Base-by-base conservation (phyloP, 2,888 invertebrate genomes). In the Pandemis heparana region DNA sequence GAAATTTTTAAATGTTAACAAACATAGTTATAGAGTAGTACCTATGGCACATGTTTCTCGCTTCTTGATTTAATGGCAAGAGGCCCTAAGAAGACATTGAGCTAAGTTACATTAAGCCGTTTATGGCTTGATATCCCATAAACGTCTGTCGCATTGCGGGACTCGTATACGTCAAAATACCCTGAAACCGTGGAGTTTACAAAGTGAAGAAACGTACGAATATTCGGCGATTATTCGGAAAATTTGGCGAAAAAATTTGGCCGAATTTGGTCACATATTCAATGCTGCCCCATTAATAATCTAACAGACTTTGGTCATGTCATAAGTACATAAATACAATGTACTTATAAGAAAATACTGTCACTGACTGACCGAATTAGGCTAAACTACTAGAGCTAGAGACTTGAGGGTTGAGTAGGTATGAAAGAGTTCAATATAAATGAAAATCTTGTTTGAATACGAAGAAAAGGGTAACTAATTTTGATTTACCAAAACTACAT, bases 141-240 rank as follows among this genome's bases (percentile, higher is more conserved):
- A 70, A 70, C 53, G 62, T 63, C 62, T 70, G 70, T 56, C 70
- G 70, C 70, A 70, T 5, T 70, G 70, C 70, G 70, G 63, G 41
- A 23, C 41, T 12, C 53, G 41, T 23, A 14, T 39, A 67, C 32
- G 32, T 56, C 70, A 16, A 7, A 48, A n/a, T 63, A 10, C 41
- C 62, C 63, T 63, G 23, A 12, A 51, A 70, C 23, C 43, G 61
- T 32, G 43, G 10, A 32, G 59, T 69, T 16, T 41, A 5, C 38
- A 18, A 43, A 14, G 46, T 23, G 43, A 23, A 23, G 56, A 12
- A 23, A 56, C 18, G 56, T 18, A 23, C 23, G 56, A 23, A 56
- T 12, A 56, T 56, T 56, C 16, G 51, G 51, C 3, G 51, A 16
- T 12, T 38, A 32, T 39, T 1, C 16, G n/a, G 10, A 38, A 38